Conservation (phyloP, 2,113 vertebrate genomes). For the Athene noctua region DNA sequence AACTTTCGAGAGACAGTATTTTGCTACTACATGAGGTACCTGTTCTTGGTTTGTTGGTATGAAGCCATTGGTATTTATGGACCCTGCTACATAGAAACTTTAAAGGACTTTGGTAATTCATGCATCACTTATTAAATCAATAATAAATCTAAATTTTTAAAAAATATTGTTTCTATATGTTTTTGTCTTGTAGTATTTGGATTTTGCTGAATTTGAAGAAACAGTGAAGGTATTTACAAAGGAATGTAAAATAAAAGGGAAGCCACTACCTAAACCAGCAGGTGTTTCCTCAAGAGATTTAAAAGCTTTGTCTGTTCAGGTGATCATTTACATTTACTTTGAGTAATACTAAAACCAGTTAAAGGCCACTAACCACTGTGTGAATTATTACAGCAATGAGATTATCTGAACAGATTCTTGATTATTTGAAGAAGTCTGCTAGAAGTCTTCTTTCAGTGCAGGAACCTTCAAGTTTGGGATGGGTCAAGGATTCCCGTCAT, state of each 20-base stretch:
- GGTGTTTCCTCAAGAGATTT: conserved; percentile 70
- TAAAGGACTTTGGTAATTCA: background rate
- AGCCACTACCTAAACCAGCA: conserved; percentile 76
- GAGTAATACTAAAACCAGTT: background rate
- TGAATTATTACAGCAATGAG: background rate
- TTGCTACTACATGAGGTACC: background rate
- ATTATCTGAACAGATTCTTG: background rate
- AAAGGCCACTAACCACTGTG: background rate
- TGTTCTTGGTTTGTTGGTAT: background rate
- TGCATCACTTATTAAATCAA: background rate
- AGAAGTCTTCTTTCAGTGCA: background rate
- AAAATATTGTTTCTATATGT: background rate
- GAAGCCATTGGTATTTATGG: background rate
- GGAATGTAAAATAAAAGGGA: conserved; percentile 91
- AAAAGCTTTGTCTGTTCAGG: conserved; percentile 77
- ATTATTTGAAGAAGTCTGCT: background rate
- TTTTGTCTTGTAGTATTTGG: conserved; percentile 83
- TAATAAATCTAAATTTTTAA: background rate
- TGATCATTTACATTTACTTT: conserved; percentile 49
- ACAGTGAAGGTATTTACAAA: conserved; percentile 85
- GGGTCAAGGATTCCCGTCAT: background rate
- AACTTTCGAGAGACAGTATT: background rate
- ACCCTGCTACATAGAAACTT: background rate
- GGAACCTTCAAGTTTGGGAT: background rate
- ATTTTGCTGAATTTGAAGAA: conserved; percentile 88